Percentiles rank a stretch among this genome's conserved stretches.
phyloP scores from a whole-genome alignment of 1,140 invertebrate species.

The Zeugodacus cucurbitae region DNA sequence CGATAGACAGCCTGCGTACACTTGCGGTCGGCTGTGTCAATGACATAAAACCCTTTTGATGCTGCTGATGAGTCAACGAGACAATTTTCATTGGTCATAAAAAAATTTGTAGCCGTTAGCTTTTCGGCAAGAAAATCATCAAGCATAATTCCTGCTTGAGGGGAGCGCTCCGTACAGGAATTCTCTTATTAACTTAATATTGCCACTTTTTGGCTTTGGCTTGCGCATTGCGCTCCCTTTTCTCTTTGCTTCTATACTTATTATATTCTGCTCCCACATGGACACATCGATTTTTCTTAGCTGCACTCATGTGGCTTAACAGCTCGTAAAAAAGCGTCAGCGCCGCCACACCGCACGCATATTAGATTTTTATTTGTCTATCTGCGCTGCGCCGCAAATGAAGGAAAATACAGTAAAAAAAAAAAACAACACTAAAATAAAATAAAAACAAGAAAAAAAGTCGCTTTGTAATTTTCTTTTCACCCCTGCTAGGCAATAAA shows the following conservation, averaged over 20 bases:
- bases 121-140: not conserved
- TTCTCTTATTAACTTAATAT: conserved; percentile 27
- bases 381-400: not conserved
- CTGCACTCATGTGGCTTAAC: conserved; percentile 23
- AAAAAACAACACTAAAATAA: not conserved
- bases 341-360: not conserved
- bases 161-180: not conserved
- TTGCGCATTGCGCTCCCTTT: not conserved
- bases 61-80: not conserved
- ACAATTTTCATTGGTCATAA: conserved; percentile 1
- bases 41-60: conserved; percentile 7
- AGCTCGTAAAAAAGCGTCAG: conserved; percentile 8
- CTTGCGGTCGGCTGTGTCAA: not conserved
- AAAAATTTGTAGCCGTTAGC: not conserved
- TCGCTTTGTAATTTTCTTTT: conserved; percentile 13
- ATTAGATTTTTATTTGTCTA: conserved; percentile 18
- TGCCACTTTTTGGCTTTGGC: not conserved
- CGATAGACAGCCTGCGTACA: not conserved
- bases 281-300: not conserved
- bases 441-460: not conserved
- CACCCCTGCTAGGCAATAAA: conserved; percentile 2
- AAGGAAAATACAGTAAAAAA: not conserved
- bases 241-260: not conserved
- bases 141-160: not conserved
- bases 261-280: not conserved